Base-by-base conservation (phyloP, 2,888 invertebrate species). In the Metallyticus violacea region DNA sequence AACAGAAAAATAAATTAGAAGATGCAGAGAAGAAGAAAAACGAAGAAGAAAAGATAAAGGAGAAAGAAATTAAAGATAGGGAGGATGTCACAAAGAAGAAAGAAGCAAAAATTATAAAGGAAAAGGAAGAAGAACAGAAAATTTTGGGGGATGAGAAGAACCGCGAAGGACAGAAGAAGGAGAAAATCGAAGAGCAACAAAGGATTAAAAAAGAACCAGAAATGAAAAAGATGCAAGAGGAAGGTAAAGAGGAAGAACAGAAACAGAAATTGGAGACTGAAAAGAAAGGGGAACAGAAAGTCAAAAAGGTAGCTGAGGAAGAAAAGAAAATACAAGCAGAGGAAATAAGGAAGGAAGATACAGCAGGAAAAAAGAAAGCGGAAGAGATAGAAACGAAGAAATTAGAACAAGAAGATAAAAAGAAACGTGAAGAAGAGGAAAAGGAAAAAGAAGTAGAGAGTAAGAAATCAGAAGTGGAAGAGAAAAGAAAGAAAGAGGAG, bases 1-100 rank as follows among this genome's bases (percentile, higher is more conserved):
- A 77, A 62, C 29, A 26, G 9, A 40, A 78, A 77, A 79, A n/a
- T 6, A 79, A 83, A 76, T 78, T 15, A 85, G 85, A 88, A 78
- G 76, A 87, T 26, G 86, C 88, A 77, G 85, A 81, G 25, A 86
- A 88, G 77, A 81, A 82, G 40, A 9, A 84, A 80, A 26, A 27
- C 85, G 62, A 30, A 77, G 81, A 29, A 26, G 76, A 80, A 76
- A 22, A 86, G 9, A 9, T 80, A 82, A 84, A 81, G n/a, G 30
- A 77, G 77, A 80, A 81, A 40, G 78, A 84, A 1, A 25, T 25
- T 27, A 2, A 5, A n/a, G 62, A 26, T 0, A 28, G 26, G 26
- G 15, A 6, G 9, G 77, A 79, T 25, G 76, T 40, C 79, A 40
- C 29, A 82, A 30, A 30, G 62, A 76, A 40, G 79, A 25, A 83